These are phyloP conservation scores for Trogon surrucura DNA, from an alignment of 2,113 vertebrate genomes.

Conservation along the genomic window DNA sequence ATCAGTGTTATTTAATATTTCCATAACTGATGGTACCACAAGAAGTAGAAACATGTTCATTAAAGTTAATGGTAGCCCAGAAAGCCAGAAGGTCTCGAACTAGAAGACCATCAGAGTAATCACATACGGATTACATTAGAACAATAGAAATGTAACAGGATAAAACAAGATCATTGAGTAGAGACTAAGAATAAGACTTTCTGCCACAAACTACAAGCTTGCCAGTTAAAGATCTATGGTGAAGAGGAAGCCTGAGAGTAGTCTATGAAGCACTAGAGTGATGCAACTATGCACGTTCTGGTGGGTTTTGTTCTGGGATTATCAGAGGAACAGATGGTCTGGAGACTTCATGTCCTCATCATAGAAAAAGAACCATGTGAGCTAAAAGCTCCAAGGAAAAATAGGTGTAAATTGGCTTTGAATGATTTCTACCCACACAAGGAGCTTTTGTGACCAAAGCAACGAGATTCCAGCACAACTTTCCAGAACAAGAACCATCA, in stretches of 20 bases:
- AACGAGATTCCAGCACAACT: neutral
- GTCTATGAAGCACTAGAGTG: neutral
- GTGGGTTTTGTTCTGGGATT: neutral
- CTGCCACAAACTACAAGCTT: neutral
- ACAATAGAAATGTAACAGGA: neutral
- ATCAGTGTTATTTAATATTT: neutral
- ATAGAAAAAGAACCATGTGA: neutral
- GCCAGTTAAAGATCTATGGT: neutral
- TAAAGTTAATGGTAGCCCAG: neutral
- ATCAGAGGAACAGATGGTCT: neutral
- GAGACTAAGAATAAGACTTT: neutral
- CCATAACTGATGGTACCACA: neutral
- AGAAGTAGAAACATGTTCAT: neutral
- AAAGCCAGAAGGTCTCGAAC: neutral
- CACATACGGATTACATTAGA: neutral
- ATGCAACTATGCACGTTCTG: neutral
- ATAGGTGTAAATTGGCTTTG: neutral
- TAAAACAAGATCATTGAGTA: neutral
- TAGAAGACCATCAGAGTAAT: neutral
- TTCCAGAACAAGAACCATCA: neutral
- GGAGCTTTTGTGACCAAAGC: neutral
- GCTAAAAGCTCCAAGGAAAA: neutral
- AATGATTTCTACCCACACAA: neutral
- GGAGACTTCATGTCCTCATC: neutral
- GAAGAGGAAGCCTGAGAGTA: neutral